Conservation (phyloP, 2,888 invertebrate species). For the Alcis repandata region DNA sequence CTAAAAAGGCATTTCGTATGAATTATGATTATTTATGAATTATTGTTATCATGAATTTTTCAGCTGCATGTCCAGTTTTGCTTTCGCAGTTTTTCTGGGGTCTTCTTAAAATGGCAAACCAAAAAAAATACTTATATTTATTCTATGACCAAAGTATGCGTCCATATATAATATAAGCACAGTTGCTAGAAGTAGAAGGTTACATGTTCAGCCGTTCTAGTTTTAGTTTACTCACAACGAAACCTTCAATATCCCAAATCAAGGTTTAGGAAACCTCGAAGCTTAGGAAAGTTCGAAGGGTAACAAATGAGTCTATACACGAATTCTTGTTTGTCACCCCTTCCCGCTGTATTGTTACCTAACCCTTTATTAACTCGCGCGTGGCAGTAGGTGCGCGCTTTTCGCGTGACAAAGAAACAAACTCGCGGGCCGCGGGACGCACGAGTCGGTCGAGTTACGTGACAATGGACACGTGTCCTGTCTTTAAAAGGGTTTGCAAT, state of each 20-base stretch:
- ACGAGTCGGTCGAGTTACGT: neutral
- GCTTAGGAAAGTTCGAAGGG: conserved; percentile 16
- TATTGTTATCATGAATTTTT: no score
- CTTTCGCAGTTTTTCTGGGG: no score
- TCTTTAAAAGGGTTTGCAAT: neutral
- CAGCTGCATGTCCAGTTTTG: no score
- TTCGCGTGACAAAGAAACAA: conserved; percentile 52
- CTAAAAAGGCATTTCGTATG: no score
- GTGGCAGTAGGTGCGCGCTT: conserved; percentile 49
- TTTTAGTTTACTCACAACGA: conserved; percentile 1
- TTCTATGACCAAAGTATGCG: no score
- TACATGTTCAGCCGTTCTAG: conserved; percentile 1
- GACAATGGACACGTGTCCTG: conserved; percentile 13
- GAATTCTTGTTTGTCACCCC: conserved; percentile 18
- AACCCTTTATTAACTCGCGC: conserved; percentile 58
- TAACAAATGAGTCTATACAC: neutral
- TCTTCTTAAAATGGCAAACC: no score
- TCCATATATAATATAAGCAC: no score
- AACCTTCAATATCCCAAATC: neutral
- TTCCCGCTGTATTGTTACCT: conserved; percentile 4
- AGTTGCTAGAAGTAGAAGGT: no score
- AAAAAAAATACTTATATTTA: no score
- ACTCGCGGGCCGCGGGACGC: neutral
- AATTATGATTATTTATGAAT: no score
- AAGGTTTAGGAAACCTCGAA: conserved; percentile 2